Percentiles rank a stretch among this genome's conserved stretches.
Evolutionary conservation across 2,888 invertebrate genomes (phyloP).

Genomic region (Ectemnius continuus): DNA sequence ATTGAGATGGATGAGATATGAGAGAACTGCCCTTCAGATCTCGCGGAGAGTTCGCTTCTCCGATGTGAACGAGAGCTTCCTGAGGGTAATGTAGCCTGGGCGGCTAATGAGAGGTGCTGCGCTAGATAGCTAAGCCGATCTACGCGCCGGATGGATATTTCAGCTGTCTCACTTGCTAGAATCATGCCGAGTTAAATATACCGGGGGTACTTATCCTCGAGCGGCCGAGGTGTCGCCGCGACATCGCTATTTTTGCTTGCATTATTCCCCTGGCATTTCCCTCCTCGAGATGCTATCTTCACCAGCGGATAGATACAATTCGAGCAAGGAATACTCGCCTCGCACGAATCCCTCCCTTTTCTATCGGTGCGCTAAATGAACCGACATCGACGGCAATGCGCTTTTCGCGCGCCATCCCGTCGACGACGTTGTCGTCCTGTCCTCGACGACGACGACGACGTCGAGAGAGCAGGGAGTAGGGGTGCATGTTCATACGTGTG

Average conservation of each 20-base stretch:
- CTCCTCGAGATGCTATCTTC: background rate
- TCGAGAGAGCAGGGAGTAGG: background rate
- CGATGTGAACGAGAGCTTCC: too few species aligned
- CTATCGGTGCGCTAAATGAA: background rate
- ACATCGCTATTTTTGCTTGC: constrained; percentile 6
- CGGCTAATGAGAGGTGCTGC: background rate
- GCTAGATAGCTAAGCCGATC: constrained; percentile 2
- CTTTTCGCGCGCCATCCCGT: background rate
- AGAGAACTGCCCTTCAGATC: too few species aligned
- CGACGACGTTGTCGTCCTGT: too few species aligned
- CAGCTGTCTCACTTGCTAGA: constrained; percentile 22
- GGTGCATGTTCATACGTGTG: too few species aligned
- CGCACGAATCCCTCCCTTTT: background rate
- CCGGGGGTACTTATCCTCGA: background rate
- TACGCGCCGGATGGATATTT: constrained; percentile 23
- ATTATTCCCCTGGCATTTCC: constrained; percentile 7
- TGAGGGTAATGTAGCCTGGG: too few species aligned
- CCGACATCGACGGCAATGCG: background rate
- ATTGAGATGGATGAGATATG: too few species aligned
- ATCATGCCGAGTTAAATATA: constrained; percentile 31
- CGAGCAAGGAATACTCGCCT: background rate
- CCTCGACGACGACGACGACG: constrained; percentile 7
- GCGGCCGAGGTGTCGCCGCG: background rate
- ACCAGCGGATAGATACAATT: too few species aligned
- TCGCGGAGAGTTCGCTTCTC: too few species aligned